phyloP scores from a whole-genome alignment of 2,113 vertebrate species.

The Rhinogobius similis region DNA sequence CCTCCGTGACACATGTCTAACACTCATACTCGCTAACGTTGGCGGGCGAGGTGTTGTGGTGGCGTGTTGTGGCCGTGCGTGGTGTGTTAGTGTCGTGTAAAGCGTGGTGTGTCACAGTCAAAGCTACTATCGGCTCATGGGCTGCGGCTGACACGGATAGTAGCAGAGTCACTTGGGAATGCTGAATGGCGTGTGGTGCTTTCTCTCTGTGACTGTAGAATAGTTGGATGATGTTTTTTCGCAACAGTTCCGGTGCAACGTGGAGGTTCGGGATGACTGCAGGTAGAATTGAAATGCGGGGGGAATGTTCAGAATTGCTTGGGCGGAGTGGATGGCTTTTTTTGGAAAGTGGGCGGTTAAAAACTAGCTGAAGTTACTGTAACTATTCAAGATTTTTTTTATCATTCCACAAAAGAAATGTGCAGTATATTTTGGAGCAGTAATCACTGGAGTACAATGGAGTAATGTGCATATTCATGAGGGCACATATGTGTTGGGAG shows the following conservation, averaged over 20 bases:
- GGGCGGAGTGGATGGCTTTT: not conserved
- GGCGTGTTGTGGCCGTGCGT: not conserved
- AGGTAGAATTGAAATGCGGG: not conserved
- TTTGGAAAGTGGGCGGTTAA: not conserved
- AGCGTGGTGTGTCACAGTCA: not conserved
- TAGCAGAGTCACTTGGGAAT: not conserved
- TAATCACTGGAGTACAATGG: no score
- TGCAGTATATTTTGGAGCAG: no score
- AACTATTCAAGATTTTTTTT: no score
- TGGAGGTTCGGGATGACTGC: not conserved
- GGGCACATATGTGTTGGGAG: no score
- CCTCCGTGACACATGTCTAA: slow-evolving; percentile 45
- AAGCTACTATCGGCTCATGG: not conserved
- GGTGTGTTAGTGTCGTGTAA: not conserved
- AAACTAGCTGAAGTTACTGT: not conserved
- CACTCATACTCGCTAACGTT: slow-evolving; percentile 46
- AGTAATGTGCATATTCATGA: no score
- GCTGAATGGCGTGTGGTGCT: slow-evolving; percentile 2
- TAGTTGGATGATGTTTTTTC: not conserved
- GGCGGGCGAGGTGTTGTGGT: slow-evolving; percentile 11
- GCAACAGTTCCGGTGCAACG: not conserved
- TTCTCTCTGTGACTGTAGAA: not conserved
- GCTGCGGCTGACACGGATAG: not conserved
- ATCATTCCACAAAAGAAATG: no score
- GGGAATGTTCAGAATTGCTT: not conserved